phyloP scores from a whole-genome alignment of 1,140 invertebrate species.

The Gryon sp. region DNA sequence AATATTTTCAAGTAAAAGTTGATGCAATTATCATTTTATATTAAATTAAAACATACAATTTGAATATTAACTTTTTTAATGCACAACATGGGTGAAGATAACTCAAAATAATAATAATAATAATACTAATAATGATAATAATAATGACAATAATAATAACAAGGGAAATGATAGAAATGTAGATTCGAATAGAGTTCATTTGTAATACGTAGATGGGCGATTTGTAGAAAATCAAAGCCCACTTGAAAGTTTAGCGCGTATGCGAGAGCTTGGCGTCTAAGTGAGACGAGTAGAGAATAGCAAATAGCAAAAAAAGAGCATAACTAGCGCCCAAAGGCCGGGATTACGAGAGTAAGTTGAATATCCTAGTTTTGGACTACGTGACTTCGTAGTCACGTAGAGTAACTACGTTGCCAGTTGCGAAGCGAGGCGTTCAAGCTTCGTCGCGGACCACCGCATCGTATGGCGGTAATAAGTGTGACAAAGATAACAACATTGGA shows the following conservation, averaged over 20 bases:
- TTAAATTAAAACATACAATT: too few relatives aligned
- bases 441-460: slow-evolving; percentile 33
- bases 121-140: too few relatives aligned
- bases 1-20: too few relatives aligned
- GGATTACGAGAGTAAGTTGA: slow-evolving; percentile 64
- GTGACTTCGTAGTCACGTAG: slow-evolving; percentile 58
- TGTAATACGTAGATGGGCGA: slow-evolving; percentile 27
- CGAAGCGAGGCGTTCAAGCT: neutral
- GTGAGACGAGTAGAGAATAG: slow-evolving; percentile 39
- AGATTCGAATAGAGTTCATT: slow-evolving; percentile 8
- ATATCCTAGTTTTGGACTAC: slow-evolving; percentile 62
- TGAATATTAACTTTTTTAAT: too few relatives aligned
- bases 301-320: slow-evolving; percentile 55
- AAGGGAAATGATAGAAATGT: too few relatives aligned
- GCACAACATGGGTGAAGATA: too few relatives aligned
- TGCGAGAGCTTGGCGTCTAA: slow-evolving; percentile 39
- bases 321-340: slow-evolving; percentile 50
- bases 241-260: slow-evolving; percentile 40
- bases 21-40: too few relatives aligned
- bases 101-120: too few relatives aligned
- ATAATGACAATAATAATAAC: too few relatives aligned
- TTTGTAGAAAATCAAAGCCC: slow-evolving; percentile 43
- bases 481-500: slow-evolving; percentile 47
- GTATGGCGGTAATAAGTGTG: slow-evolving; percentile 54
- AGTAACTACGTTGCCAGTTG: slow-evolving; percentile 15